Base-by-base conservation (phyloP, 2,797 vertebrate genomes). In the Pempheris klunzingeri region DNA sequence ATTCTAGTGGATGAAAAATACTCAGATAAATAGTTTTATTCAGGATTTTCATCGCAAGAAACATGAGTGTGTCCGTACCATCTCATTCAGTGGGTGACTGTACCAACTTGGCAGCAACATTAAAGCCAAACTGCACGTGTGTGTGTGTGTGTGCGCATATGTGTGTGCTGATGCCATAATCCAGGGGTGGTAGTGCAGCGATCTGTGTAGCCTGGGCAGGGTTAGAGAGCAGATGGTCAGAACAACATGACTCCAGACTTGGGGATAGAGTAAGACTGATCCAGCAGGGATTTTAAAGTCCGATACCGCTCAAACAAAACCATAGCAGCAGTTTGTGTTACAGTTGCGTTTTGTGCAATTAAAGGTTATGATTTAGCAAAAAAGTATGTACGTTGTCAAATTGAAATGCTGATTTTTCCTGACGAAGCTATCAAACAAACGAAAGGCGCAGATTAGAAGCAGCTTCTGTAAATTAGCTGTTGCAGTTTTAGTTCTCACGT, bases 211-310 rank as follows among this genome's bases (percentile, higher is more conserved):
- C 77, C 53, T 3, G 67, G 82, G 67, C 65, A 14, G 74, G 66
- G 74, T 84, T 81, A 64, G 71, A 81, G 78, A 90, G 80, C 88
- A 90, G 88, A 91, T 92, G 90, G 87, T 86, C 71, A 24, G 39
- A 76, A 60, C 83, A 70, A 69, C 83, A 77, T 54, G 80, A 82
- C 60, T 87, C 77, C 75, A 64, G 73, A 82, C 77, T 80, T 36
- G 61, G 77, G 83, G 55, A 47, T 47, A 63, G 74, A 69, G 46
- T 2, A 36, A 22, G 7, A 50, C 61, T 58, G 74, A 85, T 53
- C 63, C 60, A 32, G 50, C 5, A 8, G 69, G 55, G 82, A 70
- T 74, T 87, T 80, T 65, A 70, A 70, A 62, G 26, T 22, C 59
- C 39, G 44, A 82, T 81, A 54, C 71, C 60, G 62, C 81, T 79